Evolutionary conservation across 1,140 invertebrate genomes (phyloP).

Genomic region (Drosophila orosa): DNA sequence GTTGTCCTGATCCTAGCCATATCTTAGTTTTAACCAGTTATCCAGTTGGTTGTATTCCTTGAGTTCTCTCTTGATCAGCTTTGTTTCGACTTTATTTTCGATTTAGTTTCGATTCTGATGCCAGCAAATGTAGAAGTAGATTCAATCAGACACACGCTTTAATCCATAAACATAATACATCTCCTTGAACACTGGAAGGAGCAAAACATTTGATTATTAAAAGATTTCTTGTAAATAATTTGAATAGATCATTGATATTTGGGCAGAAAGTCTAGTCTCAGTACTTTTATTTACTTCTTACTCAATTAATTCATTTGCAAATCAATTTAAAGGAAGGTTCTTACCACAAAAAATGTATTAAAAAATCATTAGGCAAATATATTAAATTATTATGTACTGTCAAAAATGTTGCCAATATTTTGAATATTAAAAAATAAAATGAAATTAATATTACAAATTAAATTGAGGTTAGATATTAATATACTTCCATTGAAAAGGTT

Average conservation of each 20-base stretch:
- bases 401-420: not conserved
- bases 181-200: not conserved
- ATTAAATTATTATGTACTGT: no score
- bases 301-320: not conserved
- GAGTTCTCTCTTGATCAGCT: constrained; percentile 35
- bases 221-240: constrained; percentile 3
- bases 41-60: constrained; percentile 12
- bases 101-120: constrained; percentile 45
- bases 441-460: not conserved
- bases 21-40: constrained; percentile 12
- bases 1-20: constrained; percentile 23
- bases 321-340: not conserved
- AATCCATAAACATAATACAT: constrained; percentile 8
- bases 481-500: not conserved
- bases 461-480: not conserved
- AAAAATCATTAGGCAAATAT: no score
- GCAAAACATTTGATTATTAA: not conserved
- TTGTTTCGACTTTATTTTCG: constrained; percentile 27
- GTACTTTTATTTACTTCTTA: not conserved
- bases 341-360: not conserved
- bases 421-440: not conserved
- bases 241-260: not conserved
- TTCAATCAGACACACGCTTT: constrained; percentile 14
- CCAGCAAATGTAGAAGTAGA: constrained; percentile 56
- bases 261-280: not conserved